These are phyloP conservation scores for Pegoplata infirma DNA, from an alignment of 2,888 invertebrate species.

Conservation along the genomic window DNA sequence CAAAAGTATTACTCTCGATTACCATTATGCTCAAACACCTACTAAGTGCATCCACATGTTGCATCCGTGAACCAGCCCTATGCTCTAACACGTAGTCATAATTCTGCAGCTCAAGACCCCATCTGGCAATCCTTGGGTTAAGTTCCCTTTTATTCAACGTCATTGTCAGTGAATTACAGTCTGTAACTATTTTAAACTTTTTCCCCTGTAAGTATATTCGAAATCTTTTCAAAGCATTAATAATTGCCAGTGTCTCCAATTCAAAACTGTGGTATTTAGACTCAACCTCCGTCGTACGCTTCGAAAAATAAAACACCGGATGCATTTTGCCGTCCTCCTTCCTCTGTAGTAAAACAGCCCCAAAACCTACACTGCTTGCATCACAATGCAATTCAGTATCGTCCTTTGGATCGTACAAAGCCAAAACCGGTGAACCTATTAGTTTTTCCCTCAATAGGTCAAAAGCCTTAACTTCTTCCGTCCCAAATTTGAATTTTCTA, in stretches of 20 bases:
- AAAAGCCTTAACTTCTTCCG: slow-evolving; percentile 41
- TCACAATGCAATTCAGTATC: slow-evolving; percentile 73
- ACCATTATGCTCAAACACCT: slow-evolving; percentile 15
- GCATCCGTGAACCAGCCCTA: slow-evolving; percentile 9
- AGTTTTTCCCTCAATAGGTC: slow-evolving; percentile 44
- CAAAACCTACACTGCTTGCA: slow-evolving; percentile 70
- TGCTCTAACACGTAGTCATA: slow-evolving; percentile 29
- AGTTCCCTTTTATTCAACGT: slow-evolving; percentile 66
- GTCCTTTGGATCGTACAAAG: slow-evolving; percentile 66
- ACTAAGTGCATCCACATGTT: slow-evolving; percentile 44
- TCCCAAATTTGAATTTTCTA: slow-evolving; percentile 54
- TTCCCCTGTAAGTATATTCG: slow-evolving; percentile 35
- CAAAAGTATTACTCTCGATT: slow-evolving; percentile 42
- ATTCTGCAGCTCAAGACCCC: slow-evolving; percentile 25
- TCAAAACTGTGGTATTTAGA: slow-evolving; percentile 69
- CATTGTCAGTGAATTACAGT: slow-evolving; percentile 62
- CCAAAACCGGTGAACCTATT: slow-evolving; percentile 41
- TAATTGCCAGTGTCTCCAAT: slow-evolving; percentile 68
- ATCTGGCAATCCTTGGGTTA: slow-evolving; percentile 24
- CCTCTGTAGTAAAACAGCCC: slow-evolving; percentile 70
- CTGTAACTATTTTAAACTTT: slow-evolving; percentile 68
- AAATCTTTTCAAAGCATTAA: slow-evolving; percentile 74
- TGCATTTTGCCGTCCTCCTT: slow-evolving; percentile 66
- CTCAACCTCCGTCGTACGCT: slow-evolving; percentile 72
- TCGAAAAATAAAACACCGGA: slow-evolving; percentile 71